These are phyloP conservation scores for Orthochromis malagaraziensis DNA, from an alignment of 2,113 vertebrate genomes.

Conservation along the genomic window DNA sequence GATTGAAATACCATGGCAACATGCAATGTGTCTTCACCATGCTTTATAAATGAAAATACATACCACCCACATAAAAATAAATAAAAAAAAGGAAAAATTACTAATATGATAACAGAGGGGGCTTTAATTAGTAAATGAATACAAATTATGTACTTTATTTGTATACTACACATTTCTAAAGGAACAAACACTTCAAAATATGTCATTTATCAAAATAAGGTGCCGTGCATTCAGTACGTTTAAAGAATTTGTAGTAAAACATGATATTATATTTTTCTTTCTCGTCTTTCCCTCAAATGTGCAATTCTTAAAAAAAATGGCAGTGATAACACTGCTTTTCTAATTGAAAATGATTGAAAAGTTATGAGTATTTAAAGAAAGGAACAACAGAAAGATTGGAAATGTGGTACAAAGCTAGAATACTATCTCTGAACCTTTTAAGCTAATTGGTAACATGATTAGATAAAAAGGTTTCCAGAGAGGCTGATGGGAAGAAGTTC, in stretches of 20 bases:
- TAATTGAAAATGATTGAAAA: not conserved
- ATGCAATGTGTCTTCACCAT: not conserved
- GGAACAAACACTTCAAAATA: not conserved
- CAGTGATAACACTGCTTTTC: not conserved
- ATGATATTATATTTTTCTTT: not conserved
- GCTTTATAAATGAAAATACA: constrained; percentile 14
- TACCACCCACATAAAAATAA: not conserved
- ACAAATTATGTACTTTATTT: not conserved
- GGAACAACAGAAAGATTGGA: not conserved
- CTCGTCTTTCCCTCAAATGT: not conserved
- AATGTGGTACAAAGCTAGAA: not conserved
- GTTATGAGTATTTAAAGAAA: not conserved
- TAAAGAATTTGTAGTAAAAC: not conserved
- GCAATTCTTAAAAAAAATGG: not conserved
- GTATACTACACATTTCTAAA: not conserved
- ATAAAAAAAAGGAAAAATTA: not conserved
- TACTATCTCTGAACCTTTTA: not conserved
- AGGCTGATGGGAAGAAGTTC: not conserved
- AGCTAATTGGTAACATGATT: not conserved
- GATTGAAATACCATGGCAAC: constrained; percentile 30
- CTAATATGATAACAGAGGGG: not conserved
- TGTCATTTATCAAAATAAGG: not conserved
- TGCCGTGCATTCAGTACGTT: not conserved
- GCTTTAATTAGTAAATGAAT: not conserved
- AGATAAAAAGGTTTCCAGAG: not conserved